Percentiles rank a stretch among this genome's conserved stretches.
Evolutionary conservation across 1,140 invertebrate genomes (phyloP).

Genomic region (Andricus grossulariae): DNA sequence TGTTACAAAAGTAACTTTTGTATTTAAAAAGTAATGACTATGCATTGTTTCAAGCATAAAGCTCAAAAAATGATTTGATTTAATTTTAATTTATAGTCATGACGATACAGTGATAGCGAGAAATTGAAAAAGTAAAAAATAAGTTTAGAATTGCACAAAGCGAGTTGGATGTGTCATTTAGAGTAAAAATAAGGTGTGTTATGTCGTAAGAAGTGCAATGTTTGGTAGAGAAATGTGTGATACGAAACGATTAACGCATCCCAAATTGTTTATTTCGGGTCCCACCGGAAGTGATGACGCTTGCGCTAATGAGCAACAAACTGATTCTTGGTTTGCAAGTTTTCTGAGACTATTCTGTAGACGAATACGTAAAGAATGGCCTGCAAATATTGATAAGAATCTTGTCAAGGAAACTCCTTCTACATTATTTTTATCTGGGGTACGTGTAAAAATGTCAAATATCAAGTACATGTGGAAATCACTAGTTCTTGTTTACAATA

Average conservation of each 20-base stretch:
- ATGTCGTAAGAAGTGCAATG: background rate
- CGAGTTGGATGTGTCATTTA: slow-evolving; percentile 12
- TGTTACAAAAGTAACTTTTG: no score
- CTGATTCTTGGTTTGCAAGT: slow-evolving; percentile 44
- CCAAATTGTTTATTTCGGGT: slow-evolving; percentile 52
- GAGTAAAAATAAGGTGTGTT: background rate
- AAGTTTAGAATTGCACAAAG: background rate
- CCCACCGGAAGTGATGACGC: slow-evolving; percentile 44
- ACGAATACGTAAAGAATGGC: slow-evolving; percentile 53
- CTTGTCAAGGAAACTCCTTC: slow-evolving; percentile 48
- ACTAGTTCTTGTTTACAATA: slow-evolving; percentile 24
- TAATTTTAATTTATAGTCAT: no score
- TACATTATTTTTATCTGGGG: slow-evolving; percentile 50
- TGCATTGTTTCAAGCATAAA: no score
- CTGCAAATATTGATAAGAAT: slow-evolving; percentile 50
- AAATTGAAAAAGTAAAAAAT: no score
- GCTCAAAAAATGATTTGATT: no score
- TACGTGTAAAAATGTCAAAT: slow-evolving; percentile 47
- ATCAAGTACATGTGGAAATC: background rate
- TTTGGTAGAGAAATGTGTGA: slow-evolving; percentile 32
- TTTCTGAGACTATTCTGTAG: slow-evolving; percentile 51
- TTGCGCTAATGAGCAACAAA: slow-evolving; percentile 39
- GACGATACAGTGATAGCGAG: no score
- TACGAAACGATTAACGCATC: slow-evolving; percentile 46
- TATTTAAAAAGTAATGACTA: no score